Evolutionary conservation across 2,113 vertebrate genomes (phyloP).

Genomic region (Antennarius striatus): DNA sequence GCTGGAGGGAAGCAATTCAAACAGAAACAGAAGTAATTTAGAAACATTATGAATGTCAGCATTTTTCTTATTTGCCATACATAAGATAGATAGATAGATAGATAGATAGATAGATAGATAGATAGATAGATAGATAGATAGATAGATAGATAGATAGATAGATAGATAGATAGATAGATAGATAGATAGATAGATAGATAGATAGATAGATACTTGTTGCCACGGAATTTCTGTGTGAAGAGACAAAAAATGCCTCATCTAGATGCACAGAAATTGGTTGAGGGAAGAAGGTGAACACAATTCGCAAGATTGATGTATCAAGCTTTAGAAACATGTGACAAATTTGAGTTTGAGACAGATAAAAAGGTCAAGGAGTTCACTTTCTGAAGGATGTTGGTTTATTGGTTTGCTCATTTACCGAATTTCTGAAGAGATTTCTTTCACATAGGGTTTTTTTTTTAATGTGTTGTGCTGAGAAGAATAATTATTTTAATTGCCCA

Average conservation of each 20-base stretch:
- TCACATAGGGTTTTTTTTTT: conserved; percentile 11
- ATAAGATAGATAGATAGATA: no score
- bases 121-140: no score
- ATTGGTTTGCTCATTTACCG: background rate
- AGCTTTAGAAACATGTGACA: conserved; percentile 60
- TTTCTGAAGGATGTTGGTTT: conserved; percentile 22
- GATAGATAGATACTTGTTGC: background rate
- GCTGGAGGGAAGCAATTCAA: background rate
- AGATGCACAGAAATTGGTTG: conserved; percentile 25
- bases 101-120: no score
- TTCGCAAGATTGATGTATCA: conserved; percentile 47
- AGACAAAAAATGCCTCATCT: conserved; percentile 1
- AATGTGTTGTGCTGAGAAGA: no score
- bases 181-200: no score
- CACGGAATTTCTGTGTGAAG: background rate
- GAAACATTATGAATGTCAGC: no score
- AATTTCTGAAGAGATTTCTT: background rate
- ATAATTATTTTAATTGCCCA: no score
- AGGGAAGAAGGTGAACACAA: conserved; percentile 26
- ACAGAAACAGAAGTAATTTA: no score
- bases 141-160: no score
- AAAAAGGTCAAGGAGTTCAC: conserved; percentile 53
- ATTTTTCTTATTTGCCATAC: no score
- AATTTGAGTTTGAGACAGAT: conserved; percentile 37
- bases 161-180: no score